Evolutionary conservation across 2,888 invertebrate species (phyloP).

Genomic region (Hyposoter dolosus): DNA sequence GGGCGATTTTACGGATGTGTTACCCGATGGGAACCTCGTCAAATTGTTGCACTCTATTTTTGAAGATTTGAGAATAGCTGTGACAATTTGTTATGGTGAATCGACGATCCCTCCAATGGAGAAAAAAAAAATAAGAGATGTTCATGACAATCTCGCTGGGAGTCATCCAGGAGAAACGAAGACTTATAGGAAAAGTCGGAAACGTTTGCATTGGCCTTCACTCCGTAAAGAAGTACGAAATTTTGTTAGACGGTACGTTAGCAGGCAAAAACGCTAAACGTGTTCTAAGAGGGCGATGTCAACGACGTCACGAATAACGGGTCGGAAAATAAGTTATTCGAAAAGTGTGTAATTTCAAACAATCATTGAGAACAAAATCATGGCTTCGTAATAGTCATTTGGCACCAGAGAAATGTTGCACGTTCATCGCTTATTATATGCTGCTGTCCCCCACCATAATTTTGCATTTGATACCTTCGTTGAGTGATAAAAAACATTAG

Average conservation of each 20-base stretch:
- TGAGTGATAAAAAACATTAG: too few relatives aligned
- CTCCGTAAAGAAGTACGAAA: slow-evolving; percentile 61
- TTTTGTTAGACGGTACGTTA: slow-evolving; percentile 54
- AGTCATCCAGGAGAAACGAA: slow-evolving; percentile 68
- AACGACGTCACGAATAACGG: background rate
- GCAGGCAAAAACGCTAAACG: too few relatives aligned
- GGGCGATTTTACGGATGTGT: slow-evolving; percentile 36
- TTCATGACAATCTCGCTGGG: slow-evolving; percentile 60
- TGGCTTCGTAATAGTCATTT: background rate
- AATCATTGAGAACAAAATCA: background rate
- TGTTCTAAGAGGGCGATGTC: too few relatives aligned
- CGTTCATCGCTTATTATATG: background rate
- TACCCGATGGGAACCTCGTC: background rate
- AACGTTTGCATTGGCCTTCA: slow-evolving; percentile 63
- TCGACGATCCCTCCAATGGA: background rate
- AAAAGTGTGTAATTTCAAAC: slow-evolving; percentile 9
- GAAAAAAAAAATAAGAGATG: slow-evolving; percentile 24
- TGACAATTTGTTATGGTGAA: background rate
- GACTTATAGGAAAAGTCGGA: slow-evolving; percentile 56
- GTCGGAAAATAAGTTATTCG: background rate
- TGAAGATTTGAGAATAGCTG: background rate
- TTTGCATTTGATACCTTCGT: too few relatives aligned
- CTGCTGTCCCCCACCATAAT: too few relatives aligned
- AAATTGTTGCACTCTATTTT: slow-evolving; percentile 19
- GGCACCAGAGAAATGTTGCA: slow-evolving; percentile 1